Evolutionary conservation across 2,797 vertebrate species (phyloP), one percentile per base, ranked within the genome.

Genomic region (Rousettus madagascariensis): DNA sequence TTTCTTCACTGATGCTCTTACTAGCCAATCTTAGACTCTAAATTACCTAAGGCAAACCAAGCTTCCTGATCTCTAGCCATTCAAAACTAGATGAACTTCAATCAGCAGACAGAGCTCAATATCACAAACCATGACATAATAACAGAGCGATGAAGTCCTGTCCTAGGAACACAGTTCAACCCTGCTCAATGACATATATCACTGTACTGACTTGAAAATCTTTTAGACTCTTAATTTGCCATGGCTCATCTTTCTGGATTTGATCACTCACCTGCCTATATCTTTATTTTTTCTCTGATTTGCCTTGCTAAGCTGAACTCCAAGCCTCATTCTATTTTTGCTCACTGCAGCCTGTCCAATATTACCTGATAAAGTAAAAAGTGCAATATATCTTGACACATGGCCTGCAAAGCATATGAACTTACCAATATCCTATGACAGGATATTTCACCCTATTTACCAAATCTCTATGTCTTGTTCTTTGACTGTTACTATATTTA

Each of bases 261-360:
- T 91, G 57, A 83, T 57, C 41, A 30, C 28, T 96, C 36, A 82
- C n/a, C 9, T 87, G 33, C 12, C 33, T 86, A 24, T 79, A 65
- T 77, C 43, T 77, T 82, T 86, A 82, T 78, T 71, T 92, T 68
- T 28, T 33, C 53, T 88, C 82, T 86, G 16, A 75, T 65, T 1
- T 93, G 55, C 84, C 59, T 80, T 91, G 41, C 41, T 84, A 87
- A 95, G 66, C 38, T 94, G 38, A 80, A 86, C 22, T 43, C 38
- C 26, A 90, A 55, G 15, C 53, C 61, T 59, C 75, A 5, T 65
- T 83, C 22, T 46, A 77, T 63, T 61, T 87, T 92, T 30, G 4
- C 90, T 87, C 33, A 69, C 30, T 53, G 68, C 2, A 87, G 75
- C 17, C 43, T 69, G 59, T 26, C 17, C 51, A 90, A 49, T 59